A percentile compares a stretch with the other conserved stretches of the same genome.
Conservation (phyloP, 2,113 vertebrate species). For the Pavo muticus region DNA sequence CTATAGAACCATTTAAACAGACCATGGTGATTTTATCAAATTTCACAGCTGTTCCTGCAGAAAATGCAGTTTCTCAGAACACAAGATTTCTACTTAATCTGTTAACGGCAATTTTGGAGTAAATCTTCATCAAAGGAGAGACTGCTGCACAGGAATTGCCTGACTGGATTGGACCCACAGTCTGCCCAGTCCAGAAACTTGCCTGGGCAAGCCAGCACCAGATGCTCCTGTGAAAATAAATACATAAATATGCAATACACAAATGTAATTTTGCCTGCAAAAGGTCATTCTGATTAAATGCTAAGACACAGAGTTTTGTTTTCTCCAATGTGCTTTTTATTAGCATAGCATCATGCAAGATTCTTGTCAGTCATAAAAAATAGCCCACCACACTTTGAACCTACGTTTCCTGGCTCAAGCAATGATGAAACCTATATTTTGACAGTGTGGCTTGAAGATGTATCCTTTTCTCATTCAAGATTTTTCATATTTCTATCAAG, state of each 20-base stretch:
- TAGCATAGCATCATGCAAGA: neutral
- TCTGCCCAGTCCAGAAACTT: slow-evolving; percentile 10
- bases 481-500: neutral
- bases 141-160: neutral
- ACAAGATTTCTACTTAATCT: slow-evolving; percentile 53
- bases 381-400: neutral
- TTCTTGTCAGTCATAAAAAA: neutral
- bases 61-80: slow-evolving; percentile 45
- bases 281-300: slow-evolving; percentile 38
- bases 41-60: slow-evolving; percentile 63
- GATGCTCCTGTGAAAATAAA: slow-evolving; percentile 39
- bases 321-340: neutral
- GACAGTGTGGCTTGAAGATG: neutral
- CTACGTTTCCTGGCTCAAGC: neutral
- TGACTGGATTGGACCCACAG: neutral
- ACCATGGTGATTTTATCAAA: slow-evolving; percentile 61
- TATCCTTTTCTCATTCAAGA: neutral
- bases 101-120: slow-evolving; percentile 21
- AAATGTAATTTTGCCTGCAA: neutral
- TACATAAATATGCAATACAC: neutral
- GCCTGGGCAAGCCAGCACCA: slow-evolving; percentile 43
- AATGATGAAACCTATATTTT: neutral
- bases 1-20: slow-evolving; percentile 36
- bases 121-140: slow-evolving; percentile 44
- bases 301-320: neutral